A percentile compares a stretch with the other conserved stretches of the same genome.
Conservation (phyloP, 2,797 vertebrate genomes). For the Danio aesculapii region DNA sequence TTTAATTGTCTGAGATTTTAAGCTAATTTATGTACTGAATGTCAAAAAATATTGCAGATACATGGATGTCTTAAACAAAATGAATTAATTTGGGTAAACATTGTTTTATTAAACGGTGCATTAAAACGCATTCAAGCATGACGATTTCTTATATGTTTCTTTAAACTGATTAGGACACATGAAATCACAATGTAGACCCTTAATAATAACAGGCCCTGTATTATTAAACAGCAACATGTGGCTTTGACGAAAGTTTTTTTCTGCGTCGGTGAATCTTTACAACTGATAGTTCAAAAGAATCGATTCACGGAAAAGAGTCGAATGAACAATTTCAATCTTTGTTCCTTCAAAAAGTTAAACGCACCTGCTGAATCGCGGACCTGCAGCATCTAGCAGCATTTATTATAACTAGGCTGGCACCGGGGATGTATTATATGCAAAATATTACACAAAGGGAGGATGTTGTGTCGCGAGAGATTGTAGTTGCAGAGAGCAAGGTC, state of each 20-base stretch:
- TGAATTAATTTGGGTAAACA: background rate
- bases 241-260: background rate
- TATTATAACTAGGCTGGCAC: background rate
- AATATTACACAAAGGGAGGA: background rate
- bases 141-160: background rate
- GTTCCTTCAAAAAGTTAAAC: background rate
- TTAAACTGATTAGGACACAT: background rate
- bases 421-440: background rate
- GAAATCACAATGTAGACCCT: background rate
- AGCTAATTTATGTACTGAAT: background rate
- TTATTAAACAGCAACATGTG: background rate
- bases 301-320: slow-evolving; percentile 1
- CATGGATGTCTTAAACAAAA: background rate
- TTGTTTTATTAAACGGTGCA: background rate
- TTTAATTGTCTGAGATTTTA: background rate
- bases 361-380: background rate
- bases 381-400: background rate
- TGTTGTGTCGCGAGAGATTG: slow-evolving; percentile 43
- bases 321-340: background rate
- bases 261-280: background rate
- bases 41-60: background rate
- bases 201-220: background rate
- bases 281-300: background rate
- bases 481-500: slow-evolving; percentile 39
- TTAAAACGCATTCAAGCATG: background rate